These are phyloP conservation scores for Manis javanica DNA, from an alignment of 2,797 vertebrate species.

Conservation along the genomic window DNA sequence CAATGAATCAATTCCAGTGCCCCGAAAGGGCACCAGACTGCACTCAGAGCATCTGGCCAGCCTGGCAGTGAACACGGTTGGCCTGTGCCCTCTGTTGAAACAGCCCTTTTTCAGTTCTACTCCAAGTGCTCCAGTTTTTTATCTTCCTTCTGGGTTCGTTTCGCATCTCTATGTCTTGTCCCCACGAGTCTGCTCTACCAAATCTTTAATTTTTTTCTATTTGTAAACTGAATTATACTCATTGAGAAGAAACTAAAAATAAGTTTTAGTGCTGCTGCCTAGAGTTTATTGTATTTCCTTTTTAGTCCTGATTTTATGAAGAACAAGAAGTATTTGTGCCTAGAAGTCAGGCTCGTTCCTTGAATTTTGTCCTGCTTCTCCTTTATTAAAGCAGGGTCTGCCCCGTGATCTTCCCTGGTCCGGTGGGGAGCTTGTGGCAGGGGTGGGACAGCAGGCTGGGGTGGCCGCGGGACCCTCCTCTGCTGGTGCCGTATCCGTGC, in stretches of 20 bases:
- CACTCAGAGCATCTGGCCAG: too few relatives aligned
- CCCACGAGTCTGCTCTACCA: neutral
- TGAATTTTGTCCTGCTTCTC: neutral
- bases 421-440: too few relatives aligned
- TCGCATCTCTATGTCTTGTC: neutral
- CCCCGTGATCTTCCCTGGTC: rapidly evolving
- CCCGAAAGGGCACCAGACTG: neutral
- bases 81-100: neutral
- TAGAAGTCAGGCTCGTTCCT: neutral
- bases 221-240: neutral
- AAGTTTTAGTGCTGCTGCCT: neutral
- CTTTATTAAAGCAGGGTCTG: neutral
- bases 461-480: neutral
- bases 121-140: neutral
- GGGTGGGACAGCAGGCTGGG: neutral
- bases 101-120: neutral
- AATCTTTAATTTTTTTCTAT: neutral
- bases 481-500: too few relatives aligned
- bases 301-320: neutral
- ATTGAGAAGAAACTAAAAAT: neutral
- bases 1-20: neutral
- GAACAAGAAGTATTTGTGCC: neutral
- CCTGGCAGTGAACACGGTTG: rapidly evolving
- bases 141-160: neutral
- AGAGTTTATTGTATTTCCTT: neutral